Percentiles rank a stretch among this genome's conserved stretches.
These are phyloP conservation scores for Temnothorax rugatulus DNA, from an alignment of 2,888 invertebrate genomes.

Conservation along the genomic window DNA sequence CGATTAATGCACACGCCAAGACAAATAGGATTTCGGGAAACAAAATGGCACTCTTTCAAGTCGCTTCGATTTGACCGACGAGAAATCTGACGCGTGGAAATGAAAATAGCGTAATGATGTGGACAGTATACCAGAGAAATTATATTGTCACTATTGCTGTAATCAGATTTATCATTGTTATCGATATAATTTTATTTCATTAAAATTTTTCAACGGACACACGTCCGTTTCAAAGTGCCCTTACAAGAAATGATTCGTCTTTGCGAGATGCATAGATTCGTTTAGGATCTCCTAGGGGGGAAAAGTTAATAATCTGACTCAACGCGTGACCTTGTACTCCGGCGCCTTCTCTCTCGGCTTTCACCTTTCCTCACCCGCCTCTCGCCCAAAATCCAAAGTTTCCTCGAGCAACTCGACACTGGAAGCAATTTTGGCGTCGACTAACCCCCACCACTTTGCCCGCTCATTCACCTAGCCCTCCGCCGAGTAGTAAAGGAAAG, in stretches of 20 bases:
- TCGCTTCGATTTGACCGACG: neutral
- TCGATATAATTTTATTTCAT: neutral
- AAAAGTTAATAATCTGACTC: conserved; percentile 85
- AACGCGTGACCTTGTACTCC: conserved; percentile 85
- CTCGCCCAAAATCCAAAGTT: conserved; percentile 84
- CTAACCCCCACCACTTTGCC: conserved; percentile 77
- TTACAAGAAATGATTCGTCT: conserved; percentile 1
- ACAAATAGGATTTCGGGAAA: conserved; percentile 39
- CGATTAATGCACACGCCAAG: conserved; percentile 78
- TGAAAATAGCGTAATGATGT: neutral
- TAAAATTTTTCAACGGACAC: neutral
- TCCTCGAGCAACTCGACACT: conserved; percentile 83
- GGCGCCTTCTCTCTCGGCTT: conserved; percentile 71
- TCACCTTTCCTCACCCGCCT: conserved; percentile 73
- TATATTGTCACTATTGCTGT: neutral
- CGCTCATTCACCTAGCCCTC: conserved; percentile 73
- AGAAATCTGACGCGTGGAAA: neutral
- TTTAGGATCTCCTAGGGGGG: conserved; percentile 72
- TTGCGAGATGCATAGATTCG: conserved; percentile 51
- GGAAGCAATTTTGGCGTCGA: conserved; percentile 85
- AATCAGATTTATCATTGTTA: neutral
- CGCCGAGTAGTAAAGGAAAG: conserved; percentile 81
- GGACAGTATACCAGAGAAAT: neutral
- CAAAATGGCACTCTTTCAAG: conserved; percentile 22
- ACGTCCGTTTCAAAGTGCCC: neutral